These are phyloP conservation scores for Hippolais icterina DNA, from an alignment of 2,113 vertebrate species.

Conservation along the genomic window DNA sequence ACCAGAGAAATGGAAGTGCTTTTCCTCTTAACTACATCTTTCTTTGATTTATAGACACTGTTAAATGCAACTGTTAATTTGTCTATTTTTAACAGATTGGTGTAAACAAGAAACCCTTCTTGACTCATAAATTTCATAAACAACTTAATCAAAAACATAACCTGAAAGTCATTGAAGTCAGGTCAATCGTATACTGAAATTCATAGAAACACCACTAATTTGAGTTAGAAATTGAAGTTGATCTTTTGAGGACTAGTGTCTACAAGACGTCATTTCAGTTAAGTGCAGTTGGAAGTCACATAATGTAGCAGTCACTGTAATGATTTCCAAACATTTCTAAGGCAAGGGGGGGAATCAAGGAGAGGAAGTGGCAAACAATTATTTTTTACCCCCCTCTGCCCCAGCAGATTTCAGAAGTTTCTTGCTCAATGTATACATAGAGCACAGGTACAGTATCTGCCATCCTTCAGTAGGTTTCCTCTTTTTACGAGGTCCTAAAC, in stretches of 20 bases:
- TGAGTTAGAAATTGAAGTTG: not conserved
- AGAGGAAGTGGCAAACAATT: not conserved
- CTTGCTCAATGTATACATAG: not conserved
- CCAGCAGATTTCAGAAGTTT: not conserved
- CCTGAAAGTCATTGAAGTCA: not conserved
- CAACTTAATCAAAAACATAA: not conserved
- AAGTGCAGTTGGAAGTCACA: not conserved
- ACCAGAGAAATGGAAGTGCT: slow-evolving; percentile 19
- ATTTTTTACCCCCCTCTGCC: not conserved
- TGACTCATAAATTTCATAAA: not conserved
- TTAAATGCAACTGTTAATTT: slow-evolving; percentile 36
- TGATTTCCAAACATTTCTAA: not conserved
- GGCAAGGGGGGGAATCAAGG: fast-evolving
- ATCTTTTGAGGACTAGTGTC: not conserved
- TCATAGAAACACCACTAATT: not conserved
- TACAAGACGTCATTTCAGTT: not conserved
- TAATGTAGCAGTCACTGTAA: not conserved
- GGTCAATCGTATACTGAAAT: not conserved
- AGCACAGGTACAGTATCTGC: not conserved
- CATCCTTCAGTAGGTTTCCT: not conserved
- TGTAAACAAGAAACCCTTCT: slow-evolving; percentile 11
- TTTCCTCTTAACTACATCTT: slow-evolving; percentile 42
- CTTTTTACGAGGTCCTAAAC: not conserved
- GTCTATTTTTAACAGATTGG: slow-evolving; percentile 17
- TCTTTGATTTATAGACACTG: slow-evolving; percentile 47